Evolutionary conservation across 2,113 vertebrate genomes (phyloP), one percentile per base, ranked within the genome.

Genomic region (Xerus inauris): DNA sequence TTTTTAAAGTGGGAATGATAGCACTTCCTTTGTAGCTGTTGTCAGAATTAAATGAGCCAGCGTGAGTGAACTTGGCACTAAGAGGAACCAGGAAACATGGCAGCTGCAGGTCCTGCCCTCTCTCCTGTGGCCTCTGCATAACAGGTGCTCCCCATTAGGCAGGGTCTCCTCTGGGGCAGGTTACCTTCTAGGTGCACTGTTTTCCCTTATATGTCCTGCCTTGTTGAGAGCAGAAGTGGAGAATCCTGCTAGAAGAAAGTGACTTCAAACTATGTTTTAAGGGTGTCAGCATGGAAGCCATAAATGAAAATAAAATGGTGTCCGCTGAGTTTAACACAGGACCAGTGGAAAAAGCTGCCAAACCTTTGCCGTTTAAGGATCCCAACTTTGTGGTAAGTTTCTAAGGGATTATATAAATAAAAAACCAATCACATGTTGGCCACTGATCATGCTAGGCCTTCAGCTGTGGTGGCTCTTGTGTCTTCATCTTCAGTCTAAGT

Each of bases 321-420:
- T 89, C 97, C n/a, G 97, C 96, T 38, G 99, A 99, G 76, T 97
- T 98, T 38, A 97, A 97, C 94, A 96, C 98, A 20, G 97, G 98
- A 65, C 96, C 98, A 77, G 81, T 98, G 87, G 99, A 99, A 95
- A 97, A 98, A 72, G 92, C 99, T 16, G 81, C 96, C 83, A 99
- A 99, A 86, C 98, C 99, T 0, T 98, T 99, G 75, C 99, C 99
- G 4, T 99, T 99, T 98, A 99, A 99, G 98, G 99, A 99, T 97
- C 99, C 99, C 45, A 98, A 98, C 77, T 99, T 99, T 91, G 98
- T 99, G 75, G 99, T 99, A 98, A 99, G 99, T 97, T 82, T 91
- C 79, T 89, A 95, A 89, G n/a, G 45, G 82, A 40, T 62, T 94
- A 51, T 40, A 86, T 40, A 94, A 82, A 93, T 65, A 40, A 51